These are phyloP conservation scores for Ivindomyrus marchei DNA, from an alignment of 2,113 vertebrate genomes.

Conservation along the genomic window DNA sequence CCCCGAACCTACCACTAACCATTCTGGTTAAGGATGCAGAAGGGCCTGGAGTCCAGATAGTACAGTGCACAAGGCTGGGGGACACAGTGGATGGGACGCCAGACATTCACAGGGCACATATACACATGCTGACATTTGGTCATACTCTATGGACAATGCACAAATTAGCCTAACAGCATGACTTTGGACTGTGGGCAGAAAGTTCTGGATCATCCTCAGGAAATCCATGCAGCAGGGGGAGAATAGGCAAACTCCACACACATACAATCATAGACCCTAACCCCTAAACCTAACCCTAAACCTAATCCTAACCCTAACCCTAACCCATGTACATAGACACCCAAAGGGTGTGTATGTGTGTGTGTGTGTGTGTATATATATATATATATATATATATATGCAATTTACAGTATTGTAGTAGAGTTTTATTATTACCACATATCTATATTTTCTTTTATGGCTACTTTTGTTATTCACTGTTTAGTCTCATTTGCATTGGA, in stretches of 20 bases:
- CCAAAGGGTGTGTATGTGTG: too few species aligned
- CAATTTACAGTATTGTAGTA: too few species aligned
- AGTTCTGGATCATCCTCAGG: neutral
- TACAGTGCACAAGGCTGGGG: neutral
- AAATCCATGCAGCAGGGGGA: neutral
- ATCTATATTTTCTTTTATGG: too few species aligned
- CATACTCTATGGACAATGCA: neutral
- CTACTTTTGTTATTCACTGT: too few species aligned
- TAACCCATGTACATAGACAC: too few species aligned
- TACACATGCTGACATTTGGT: neutral
- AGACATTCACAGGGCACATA: neutral
- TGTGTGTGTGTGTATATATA: too few species aligned
- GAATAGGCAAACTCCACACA: neutral
- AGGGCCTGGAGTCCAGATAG: neutral
- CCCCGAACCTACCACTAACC: neutral
- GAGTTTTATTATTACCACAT: too few species aligned
- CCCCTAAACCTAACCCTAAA: too few species aligned
- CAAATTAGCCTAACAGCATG: neutral
- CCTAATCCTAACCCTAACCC: too few species aligned
- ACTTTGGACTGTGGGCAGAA: neutral
- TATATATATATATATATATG: too few species aligned
- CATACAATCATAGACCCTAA: too few species aligned
- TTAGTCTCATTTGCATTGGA: too few species aligned
- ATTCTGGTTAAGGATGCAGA: neutral
- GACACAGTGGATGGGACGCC: neutral